These are phyloP conservation scores for Sorex araneus DNA, from an alignment of 2,113 vertebrate genomes.

Conservation along the genomic window DNA sequence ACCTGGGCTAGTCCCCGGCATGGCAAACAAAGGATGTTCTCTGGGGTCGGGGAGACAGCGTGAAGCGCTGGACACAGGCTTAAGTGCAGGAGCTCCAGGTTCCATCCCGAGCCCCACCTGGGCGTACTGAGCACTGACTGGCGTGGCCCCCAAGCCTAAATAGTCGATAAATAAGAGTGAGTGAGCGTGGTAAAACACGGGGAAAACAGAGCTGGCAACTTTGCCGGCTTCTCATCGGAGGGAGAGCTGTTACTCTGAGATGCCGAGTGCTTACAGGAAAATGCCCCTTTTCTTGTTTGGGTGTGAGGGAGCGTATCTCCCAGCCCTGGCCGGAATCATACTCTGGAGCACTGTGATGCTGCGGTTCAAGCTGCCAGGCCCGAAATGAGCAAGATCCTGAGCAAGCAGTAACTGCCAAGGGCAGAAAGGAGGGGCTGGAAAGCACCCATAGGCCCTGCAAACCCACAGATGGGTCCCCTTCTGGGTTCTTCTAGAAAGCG, in stretches of 20 bases:
- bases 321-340: rapidly evolving
- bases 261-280: neutral
- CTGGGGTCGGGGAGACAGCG: no score
- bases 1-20: no score
- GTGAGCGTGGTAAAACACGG: neutral
- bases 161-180: neutral
- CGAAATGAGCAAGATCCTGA: neutral
- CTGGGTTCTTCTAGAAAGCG: neutral
- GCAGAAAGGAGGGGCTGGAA: neutral
- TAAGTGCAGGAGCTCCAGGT: no score
- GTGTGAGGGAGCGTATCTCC: neutral
- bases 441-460: rapidly evolving
- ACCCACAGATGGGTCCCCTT: neutral
- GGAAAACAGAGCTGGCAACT: neutral
- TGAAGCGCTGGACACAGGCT: no score
- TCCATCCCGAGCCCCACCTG: no score
- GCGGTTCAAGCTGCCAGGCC: neutral
- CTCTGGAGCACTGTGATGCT: neutral
- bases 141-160: no score
- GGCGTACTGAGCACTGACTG: no score
- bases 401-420: neutral
- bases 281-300: neutral
- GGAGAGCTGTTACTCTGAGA: neutral
- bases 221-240: rapidly evolving
- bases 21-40: no score